Conservation (phyloP, 2,797 vertebrate genomes). For the Delichon dasypus region DNA sequence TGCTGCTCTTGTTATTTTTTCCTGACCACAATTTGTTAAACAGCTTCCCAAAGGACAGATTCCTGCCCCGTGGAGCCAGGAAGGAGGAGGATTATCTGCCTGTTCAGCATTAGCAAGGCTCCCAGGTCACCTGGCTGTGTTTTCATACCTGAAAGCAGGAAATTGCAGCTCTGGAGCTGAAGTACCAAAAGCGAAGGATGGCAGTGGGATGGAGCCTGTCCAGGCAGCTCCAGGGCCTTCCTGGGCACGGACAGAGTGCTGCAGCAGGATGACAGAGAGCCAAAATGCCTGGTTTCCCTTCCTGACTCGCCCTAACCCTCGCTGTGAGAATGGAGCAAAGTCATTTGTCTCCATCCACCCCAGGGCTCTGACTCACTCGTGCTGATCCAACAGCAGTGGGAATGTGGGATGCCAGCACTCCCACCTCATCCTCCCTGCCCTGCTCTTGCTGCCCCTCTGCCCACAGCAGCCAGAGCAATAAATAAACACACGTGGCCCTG, state of each 20-base stretch:
- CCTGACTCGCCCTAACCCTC: accelerated
- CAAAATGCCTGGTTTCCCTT: neutral
- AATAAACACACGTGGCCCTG: neutral
- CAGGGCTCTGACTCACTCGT: neutral
- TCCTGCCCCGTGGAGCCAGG: neutral
- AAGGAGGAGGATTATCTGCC: neutral
- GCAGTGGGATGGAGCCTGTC: neutral
- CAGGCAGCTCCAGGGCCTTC: neutral
- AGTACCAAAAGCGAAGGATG: neutral
- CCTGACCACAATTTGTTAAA: neutral
- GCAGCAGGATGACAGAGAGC: accelerated
- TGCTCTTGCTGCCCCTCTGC: neutral
- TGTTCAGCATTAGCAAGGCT: neutral
- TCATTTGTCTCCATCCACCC: neutral
- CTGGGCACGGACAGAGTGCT: neutral
- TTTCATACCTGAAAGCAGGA: neutral
- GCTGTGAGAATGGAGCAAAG: neutral
- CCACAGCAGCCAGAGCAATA: neutral
- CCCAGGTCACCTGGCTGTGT: neutral
- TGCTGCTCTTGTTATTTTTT: slow-evolving; percentile 31
- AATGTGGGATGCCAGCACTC: neutral
- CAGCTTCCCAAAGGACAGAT: neutral
- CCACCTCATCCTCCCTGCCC: slow-evolving; percentile 10
- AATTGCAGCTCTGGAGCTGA: neutral
- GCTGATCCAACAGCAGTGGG: neutral